Evolutionary conservation across 2,888 invertebrate species (phyloP).

Genomic region (Drosophila lacicola): DNA sequence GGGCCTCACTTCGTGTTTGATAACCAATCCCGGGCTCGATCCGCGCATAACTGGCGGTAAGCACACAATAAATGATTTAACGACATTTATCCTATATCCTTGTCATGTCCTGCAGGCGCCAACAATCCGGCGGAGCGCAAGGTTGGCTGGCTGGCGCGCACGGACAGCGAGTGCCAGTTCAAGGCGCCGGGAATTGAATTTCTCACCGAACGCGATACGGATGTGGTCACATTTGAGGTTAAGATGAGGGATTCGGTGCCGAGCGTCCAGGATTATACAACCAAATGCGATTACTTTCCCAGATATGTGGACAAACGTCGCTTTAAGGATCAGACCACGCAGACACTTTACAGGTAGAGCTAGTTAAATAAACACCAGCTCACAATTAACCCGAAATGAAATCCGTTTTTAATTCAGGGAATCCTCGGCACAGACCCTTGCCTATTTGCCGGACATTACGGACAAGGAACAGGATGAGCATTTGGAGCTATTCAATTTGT

Average conservation of each 20-base stretch:
- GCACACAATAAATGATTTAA: neutral
- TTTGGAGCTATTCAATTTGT: slow-evolving; percentile 80
- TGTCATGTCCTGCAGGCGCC: slow-evolving; percentile 35
- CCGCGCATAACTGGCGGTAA: slow-evolving; percentile 47
- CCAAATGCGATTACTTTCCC: slow-evolving; percentile 63
- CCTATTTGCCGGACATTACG: slow-evolving; percentile 80
- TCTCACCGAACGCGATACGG: slow-evolving; percentile 44
- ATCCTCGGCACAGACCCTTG: slow-evolving; percentile 83
- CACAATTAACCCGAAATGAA: neutral
- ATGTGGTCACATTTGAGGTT: slow-evolving; percentile 67
- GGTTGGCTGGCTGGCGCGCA: slow-evolving; percentile 46
- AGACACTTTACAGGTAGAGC: slow-evolving; percentile 81
- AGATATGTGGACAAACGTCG: slow-evolving; percentile 48
- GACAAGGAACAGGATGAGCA: slow-evolving; percentile 60
- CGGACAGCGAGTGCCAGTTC: slow-evolving; percentile 69
- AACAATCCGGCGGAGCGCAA: slow-evolving; percentile 61
- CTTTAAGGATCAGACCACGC: slow-evolving; percentile 78
- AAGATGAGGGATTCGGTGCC: slow-evolving; percentile 59
- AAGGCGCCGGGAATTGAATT: slow-evolving; percentile 60
- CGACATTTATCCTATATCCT: neutral
- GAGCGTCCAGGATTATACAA: slow-evolving; percentile 37
- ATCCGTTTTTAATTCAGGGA: slow-evolving; percentile 66
- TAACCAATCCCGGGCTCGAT: slow-evolving; percentile 37
- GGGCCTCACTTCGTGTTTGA: slow-evolving; percentile 59
- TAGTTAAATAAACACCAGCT: neutral